Evolutionary conservation across 2,113 vertebrate genomes (phyloP), one percentile per base, ranked within the genome.

Genomic region (Crypturellus undulatus): DNA sequence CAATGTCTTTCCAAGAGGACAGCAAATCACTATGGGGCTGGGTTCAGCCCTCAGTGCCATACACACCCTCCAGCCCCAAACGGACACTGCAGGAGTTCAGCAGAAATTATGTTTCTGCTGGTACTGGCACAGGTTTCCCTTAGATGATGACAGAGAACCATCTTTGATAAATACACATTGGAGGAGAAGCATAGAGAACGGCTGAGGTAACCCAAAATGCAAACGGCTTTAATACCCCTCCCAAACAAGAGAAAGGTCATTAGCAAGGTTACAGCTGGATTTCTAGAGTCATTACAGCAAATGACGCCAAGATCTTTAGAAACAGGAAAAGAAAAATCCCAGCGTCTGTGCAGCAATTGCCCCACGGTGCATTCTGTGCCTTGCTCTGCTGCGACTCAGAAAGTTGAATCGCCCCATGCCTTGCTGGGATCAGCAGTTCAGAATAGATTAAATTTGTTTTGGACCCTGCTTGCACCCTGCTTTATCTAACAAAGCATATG

Each of bases 401-500:
- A 93, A 89, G 88, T 78, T 70, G 88, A 84, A 42, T 82, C 1
- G 6, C 85, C 79, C 86, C 38, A 1, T 93, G 92, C 67, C 89
- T 96, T 88, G 94, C 93, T 96, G 95, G 88, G 89, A 90, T 94
- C 96, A 97, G 89, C 86, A 92, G 90, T 89, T 96, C 84, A 95
- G 84, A 71, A 94, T 79, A 93, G 92, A 95, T 95, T 89, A 92
- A 67, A 95, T 95, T 91, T 94, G 84, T 92, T 95, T 97, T 95
- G 92, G 95, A 88, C 77, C 70, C 71, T 84, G 82, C 32, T 87
- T 91, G 92, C 82, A 84, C 85, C 69, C 84, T 51, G 76, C 77
- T 83, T 86, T 94, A 64, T 86, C 90, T 93, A 88, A 89, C 92
- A 95, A 95, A 95, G 94, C 93, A 83, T 84, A 91, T 79, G 81